Evolutionary conservation across 2,797 vertebrate genomes (phyloP), one percentile per base, ranked within the genome.

Genomic region (Periophthalmus magnuspinnatus): DNA sequence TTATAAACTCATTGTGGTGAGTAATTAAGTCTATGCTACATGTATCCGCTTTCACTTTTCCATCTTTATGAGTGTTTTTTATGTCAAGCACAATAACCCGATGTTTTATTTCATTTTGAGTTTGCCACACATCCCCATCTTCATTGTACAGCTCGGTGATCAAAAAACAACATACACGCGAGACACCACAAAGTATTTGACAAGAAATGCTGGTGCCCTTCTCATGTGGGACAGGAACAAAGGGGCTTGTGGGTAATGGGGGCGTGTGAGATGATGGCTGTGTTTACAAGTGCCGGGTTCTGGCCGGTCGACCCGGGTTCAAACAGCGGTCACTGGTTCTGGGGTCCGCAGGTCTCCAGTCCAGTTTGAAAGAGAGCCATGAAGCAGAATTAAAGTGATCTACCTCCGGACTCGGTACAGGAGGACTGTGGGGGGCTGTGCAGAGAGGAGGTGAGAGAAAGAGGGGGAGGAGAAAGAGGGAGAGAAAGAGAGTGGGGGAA

Each of bases 361-460:
- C 62, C 84, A 90, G 32, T 93, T 93, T 93, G 86, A 93, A 93
- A 93, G 92, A 93, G 90, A 91, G 90, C 90, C 33, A 76, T 94
- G 92, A 94, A 93, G 93, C 93, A 94, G 93, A 94, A 94, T 94
- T 94, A 94, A 94, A 93, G 86, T 92, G 92, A 94, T 93, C 93
- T 93, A 92, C 91, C 92, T 92, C 88, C 82, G 84, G 90, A 90
- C 74, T 71, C 58, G 52, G 58, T 17, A 17, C 72, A 68, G 70
- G 67, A 83, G 88, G 73, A 81, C 69, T 85, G 77, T 81, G 66
- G 17, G 72, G 72, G 72, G 28, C 16, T 32, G 61, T 38, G 0
- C 1, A 21, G 33, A 36, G 76, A 81, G 48, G 5, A 5, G 6
- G 21, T 11, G 74, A 68, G 79, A 68, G 79, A 71, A 62, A 5